phyloP scores from a whole-genome alignment of 1,140 invertebrate genomes.

The Macrotrachela quadricornifera region DNA sequence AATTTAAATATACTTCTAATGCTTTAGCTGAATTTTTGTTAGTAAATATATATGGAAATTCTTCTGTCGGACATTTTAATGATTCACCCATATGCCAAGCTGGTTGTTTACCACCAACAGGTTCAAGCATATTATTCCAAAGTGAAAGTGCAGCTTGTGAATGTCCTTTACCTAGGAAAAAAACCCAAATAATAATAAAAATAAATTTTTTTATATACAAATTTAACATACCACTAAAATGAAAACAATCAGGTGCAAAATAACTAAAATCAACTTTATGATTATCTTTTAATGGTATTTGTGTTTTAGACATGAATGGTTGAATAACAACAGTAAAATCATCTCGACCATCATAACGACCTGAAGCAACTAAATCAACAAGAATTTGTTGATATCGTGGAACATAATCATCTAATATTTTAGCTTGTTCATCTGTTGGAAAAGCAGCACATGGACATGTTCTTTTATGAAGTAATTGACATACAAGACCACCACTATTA shows the following conservation, averaged over 20 bases:
- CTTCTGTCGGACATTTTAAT: background rate
- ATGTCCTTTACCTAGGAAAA: background rate
- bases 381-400: constrained; percentile 14
- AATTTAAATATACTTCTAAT: too few species aligned
- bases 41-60: constrained; percentile 2
- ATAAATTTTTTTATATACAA: background rate
- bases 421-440: constrained; percentile 1
- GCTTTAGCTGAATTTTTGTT: background rate
- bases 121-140: constrained; percentile 9
- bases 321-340: constrained; percentile 45
- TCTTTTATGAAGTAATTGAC: background rate
- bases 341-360: constrained; percentile 32
- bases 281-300: background rate
- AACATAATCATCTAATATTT: background rate
- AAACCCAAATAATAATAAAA: background rate
- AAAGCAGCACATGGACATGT: constrained; percentile 8
- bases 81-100: background rate
- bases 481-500: background rate
- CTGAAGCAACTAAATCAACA: constrained; percentile 15
- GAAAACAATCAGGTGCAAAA: constrained; percentile 9
- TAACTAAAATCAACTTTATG: background rate
- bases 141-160: background rate
- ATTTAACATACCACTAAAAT: background rate
- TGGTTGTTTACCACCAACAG: constrained; percentile 2
- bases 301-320: constrained; percentile 16